Evolutionary conservation across 2,888 invertebrate species (phyloP).

Genomic region (Lottia scabra): DNA sequence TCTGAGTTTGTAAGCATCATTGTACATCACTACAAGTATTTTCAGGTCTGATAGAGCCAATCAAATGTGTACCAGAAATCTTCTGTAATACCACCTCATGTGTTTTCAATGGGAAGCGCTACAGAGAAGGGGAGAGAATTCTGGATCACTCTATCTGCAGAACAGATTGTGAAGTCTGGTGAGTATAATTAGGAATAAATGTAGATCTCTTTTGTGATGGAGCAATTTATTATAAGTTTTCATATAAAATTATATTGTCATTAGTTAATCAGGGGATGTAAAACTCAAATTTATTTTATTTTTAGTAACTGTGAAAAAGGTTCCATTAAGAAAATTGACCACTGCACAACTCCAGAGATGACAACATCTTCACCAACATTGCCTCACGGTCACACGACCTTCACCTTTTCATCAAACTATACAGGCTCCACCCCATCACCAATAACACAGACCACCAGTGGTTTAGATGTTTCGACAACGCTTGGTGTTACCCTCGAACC

Average conservation of each 20-base stretch:
- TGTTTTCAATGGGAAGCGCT: conserved; percentile 76
- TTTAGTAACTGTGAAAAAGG: conserved; percentile 62
- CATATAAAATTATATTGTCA: too few relatives aligned
- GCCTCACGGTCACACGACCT: conserved; percentile 7
- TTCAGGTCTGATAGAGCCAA: conserved; percentile 69
- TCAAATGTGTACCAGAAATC: conserved; percentile 81
- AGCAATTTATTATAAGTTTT: too few relatives aligned
- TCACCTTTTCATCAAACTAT: conserved; percentile 3
- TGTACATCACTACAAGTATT: too few relatives aligned
- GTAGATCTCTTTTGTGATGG: too few relatives aligned
- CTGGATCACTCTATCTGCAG: conserved; percentile 70
- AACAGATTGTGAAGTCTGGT: conserved; percentile 83
- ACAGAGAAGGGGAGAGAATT: conserved; percentile 83
- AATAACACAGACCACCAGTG: conserved; percentile 19
- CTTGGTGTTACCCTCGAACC: conserved; percentile 25
- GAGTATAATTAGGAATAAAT: conserved; percentile 32
- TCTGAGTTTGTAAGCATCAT: too few relatives aligned
- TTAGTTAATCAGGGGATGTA: too few relatives aligned
- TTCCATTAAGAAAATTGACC: conserved; percentile 57
- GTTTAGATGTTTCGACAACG: neutral
- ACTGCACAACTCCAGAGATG: conserved; percentile 48
- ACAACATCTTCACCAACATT: conserved; percentile 33
- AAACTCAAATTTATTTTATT: conserved; percentile 10
- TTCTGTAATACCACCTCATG: conserved; percentile 80
- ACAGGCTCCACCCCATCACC: conserved; percentile 13